Base-by-base conservation (phyloP, 2,888 invertebrate species). In the Mycalesis mineus region DNA sequence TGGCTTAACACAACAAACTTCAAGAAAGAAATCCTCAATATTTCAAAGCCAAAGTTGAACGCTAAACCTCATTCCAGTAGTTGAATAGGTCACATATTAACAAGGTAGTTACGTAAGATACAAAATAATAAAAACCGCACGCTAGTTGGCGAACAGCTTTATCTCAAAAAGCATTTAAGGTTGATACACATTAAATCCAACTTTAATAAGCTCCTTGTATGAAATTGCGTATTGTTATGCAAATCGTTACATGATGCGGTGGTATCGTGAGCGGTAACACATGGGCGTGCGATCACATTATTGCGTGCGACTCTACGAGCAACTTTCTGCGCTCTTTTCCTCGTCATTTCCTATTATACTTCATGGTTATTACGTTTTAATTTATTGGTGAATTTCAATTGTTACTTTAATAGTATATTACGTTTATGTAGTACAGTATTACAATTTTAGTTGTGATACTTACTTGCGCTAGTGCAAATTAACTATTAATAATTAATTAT, bases 211-310 rank as follows among this genome's bases (percentile, higher is more conserved):
- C 41, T 50, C 36, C 44, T 54, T 53, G 53, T 47, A 54, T 53
- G 39, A 60, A 60, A 60, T 60, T 45, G 50, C 39, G 57, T 50
- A 57, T 60, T 60, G 57, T 60, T 60, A 54, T 54, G 44, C 49
- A 53, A 28, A 22, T 29, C 42, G 57, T 60, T 60, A 57, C 53
- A 48, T 45, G 40, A 45, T 51, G 45, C 13, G 17, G 57, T 28
- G 56, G 50, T 53, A 57, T 53, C 56, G 56, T 60, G 57, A 45
- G 52, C 22, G 5, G 22, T n/a, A n/a, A n/a, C 53, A 54, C 45
- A 36, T 57, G 39, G 31, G 42, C 39, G 39, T 28, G 56, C 33
- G 42, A 60, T 41, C 53, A 29, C 60, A 57, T 60, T 57, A 47
- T 60, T 51, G 60, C 60, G 57, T 60, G 60, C 36, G 45, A 50